Conservation (phyloP, 2,113 vertebrate species). For the Neopipo cinnamomea region DNA sequence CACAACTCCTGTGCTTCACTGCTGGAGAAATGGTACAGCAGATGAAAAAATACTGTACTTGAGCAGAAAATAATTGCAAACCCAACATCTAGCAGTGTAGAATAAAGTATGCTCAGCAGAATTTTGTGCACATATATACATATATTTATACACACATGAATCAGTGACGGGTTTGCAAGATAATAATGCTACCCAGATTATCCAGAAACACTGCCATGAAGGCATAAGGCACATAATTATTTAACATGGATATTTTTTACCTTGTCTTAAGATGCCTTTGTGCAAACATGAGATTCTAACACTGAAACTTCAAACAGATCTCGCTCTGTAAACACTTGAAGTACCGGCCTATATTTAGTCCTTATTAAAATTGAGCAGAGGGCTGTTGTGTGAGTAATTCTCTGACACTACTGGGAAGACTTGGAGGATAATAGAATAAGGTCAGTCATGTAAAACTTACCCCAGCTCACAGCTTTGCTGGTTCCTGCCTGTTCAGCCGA, state of each 20-base stretch:
- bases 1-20: not conserved
- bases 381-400: conserved; percentile 35
- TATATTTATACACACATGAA: not conserved
- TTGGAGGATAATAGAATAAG: not conserved
- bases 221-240: not conserved
- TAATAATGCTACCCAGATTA: not conserved
- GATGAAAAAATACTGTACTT: not conserved
- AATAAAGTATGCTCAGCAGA: not conserved
- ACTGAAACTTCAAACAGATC: conserved; percentile 30
- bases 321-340: not conserved
- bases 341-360: conserved; percentile 37
- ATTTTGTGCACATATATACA: not conserved
- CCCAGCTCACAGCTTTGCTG: not conserved
- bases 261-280: conserved; percentile 30
- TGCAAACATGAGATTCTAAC: conserved; percentile 18
- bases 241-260: conserved; percentile 21
- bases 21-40: not conserved
- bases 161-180: not conserved
- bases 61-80: not conserved
- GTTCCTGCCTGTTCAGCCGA: not conserved
- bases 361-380: conserved; percentile 41
- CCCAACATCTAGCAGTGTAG: not conserved
- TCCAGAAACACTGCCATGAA: not conserved
- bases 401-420: not conserved
- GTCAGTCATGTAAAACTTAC: not conserved